These are phyloP conservation scores for Brachionus manjavacas DNA, from an alignment of 1,140 invertebrate species.

Conservation along the genomic window DNA sequence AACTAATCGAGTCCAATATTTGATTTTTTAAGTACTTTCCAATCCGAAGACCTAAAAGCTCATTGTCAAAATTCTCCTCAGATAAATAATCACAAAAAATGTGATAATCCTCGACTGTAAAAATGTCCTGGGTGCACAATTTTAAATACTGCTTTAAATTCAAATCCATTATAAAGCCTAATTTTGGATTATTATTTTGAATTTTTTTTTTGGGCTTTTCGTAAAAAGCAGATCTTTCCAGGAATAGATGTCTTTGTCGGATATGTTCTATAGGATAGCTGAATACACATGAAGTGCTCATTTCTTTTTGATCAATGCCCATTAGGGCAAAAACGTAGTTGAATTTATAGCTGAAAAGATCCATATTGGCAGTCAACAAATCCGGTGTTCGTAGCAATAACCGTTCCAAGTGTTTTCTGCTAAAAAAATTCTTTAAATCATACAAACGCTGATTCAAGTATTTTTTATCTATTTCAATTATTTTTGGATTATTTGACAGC, in stretches of 20 bases:
- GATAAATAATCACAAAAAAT: conserved; percentile 33
- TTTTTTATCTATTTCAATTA: conserved; percentile 25
- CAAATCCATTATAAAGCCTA: conserved; percentile 47
- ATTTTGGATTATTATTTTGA: conserved; percentile 46
- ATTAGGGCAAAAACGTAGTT: conserved; percentile 49
- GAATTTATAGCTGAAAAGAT: conserved; percentile 47
- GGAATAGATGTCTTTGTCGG: conserved; percentile 47
- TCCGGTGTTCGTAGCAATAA: conserved; percentile 37
- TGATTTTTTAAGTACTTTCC: conserved; percentile 5
- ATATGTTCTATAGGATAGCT: conserved; percentile 48
- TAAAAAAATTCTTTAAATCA: conserved; percentile 31
- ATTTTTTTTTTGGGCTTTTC: conserved; percentile 45
- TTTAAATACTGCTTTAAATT: conserved; percentile 34
- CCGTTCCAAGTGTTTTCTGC: background rate
- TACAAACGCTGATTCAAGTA: background rate
- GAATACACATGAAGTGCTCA: conserved; percentile 48
- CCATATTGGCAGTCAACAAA: conserved; percentile 46
- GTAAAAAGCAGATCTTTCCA: conserved; percentile 47
- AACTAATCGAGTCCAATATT: conserved; percentile 6
- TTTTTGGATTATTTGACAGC: background rate
- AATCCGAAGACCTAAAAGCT: conserved; percentile 12
- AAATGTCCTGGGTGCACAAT: background rate
- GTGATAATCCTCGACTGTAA: background rate
- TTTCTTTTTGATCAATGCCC: conserved; percentile 48
- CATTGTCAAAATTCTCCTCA: conserved; percentile 38